phyloP scores from a whole-genome alignment of 2,113 vertebrate species.

The Prietella phreatophila region DNA sequence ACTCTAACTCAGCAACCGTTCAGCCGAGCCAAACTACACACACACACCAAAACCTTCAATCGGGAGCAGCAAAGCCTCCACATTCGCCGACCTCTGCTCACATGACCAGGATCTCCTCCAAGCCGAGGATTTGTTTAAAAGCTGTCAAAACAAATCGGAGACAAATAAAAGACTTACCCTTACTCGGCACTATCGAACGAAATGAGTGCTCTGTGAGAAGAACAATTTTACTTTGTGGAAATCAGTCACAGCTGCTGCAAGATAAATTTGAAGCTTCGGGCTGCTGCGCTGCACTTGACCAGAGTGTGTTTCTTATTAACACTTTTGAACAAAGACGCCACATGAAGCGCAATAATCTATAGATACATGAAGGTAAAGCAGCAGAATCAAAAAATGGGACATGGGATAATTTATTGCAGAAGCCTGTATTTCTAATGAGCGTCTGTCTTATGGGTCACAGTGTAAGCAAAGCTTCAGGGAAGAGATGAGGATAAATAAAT shows the following conservation, averaged over 20 bases:
- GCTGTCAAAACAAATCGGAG: conserved; percentile 49
- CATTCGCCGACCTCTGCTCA: neutral
- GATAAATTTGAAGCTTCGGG: conserved; percentile 31
- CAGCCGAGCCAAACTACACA: conserved; percentile 22
- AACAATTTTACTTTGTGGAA: conserved; percentile 41
- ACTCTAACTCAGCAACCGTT: conserved; percentile 21
- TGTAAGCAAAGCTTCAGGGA: conserved; percentile 35
- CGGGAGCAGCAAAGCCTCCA: neutral
- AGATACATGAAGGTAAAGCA: neutral
- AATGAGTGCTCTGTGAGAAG: neutral
- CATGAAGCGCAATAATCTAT: neutral
- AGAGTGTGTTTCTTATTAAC: conserved; percentile 37
- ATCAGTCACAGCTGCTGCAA: conserved; percentile 45
- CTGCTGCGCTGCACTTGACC: neutral
- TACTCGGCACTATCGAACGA: conserved; percentile 33
- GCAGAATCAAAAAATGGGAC: neutral
- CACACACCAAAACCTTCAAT: neutral
- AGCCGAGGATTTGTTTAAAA: conserved; percentile 49
- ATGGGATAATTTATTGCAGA: neutral
- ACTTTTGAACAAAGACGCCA: neutral
- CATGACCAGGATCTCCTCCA: conserved; percentile 27
- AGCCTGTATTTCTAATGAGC: conserved; percentile 25
- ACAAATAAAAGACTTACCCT: neutral
- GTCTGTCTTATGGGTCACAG: conserved; percentile 26
- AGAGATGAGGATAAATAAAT: conserved; percentile 24